A percentile compares a stretch with the other conserved stretches of the same genome.
Evolutionary conservation across 2,888 invertebrate genomes (phyloP).

Genomic region (Ganaspis brasiliensis): DNA sequence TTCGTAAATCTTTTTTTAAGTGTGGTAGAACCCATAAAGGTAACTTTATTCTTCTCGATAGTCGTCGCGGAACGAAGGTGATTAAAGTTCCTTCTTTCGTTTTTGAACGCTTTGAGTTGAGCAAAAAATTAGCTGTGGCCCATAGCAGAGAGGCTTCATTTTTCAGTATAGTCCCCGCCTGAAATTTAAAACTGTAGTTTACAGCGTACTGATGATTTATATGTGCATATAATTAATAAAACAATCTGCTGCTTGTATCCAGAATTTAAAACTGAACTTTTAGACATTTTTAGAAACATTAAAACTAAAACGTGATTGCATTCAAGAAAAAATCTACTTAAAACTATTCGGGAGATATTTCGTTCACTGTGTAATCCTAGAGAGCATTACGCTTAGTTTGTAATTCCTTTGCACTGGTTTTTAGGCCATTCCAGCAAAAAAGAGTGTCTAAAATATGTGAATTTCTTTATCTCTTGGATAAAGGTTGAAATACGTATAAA

Average conservation of each 20-base stretch:
- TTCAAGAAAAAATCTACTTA: not conserved
- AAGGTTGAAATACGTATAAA: conserved; percentile 21
- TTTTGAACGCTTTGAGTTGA: conserved; percentile 19
- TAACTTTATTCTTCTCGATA: conserved; percentile 27
- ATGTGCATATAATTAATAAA: no score
- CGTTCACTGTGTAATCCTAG: not conserved
- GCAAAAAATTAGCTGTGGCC: not conserved
- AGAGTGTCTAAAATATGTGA: conserved; percentile 26
- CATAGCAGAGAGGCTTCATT: not conserved
- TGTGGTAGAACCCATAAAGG: conserved; percentile 23
- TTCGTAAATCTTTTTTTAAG: conserved; percentile 32
- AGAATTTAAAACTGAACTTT: no score
- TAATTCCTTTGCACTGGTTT: conserved; percentile 23
- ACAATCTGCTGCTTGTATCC: no score
- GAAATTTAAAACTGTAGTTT: no score
- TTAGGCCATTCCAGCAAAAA: conserved; percentile 20
- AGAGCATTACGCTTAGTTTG: conserved; percentile 32
- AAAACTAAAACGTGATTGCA: no score
- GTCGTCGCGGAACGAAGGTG: conserved; percentile 19
- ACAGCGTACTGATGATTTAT: no score
- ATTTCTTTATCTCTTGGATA: conserved; percentile 30
- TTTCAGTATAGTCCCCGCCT: not conserved
- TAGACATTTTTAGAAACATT: no score
- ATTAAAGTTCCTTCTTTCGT: conserved; percentile 5
- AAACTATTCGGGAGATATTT: conserved; percentile 15